These are phyloP conservation scores for Phalloptychus januarius DNA, from an alignment of 2,797 vertebrate genomes.

Conservation along the genomic window DNA sequence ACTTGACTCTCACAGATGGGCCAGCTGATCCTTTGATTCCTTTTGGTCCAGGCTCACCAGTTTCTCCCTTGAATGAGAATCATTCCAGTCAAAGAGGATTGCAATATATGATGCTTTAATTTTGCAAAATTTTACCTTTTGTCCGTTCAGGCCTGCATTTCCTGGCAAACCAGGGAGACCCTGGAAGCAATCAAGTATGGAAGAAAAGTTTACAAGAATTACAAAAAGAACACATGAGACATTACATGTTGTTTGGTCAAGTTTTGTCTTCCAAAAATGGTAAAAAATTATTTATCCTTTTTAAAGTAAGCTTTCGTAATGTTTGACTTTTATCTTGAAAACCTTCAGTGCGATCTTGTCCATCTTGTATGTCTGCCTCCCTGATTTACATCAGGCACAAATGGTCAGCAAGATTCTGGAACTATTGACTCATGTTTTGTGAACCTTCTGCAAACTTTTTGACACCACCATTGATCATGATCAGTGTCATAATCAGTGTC, in stretches of 20 bases:
- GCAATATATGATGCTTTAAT: background rate
- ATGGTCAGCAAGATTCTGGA: slow-evolving; percentile 62
- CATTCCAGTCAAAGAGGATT: slow-evolving; percentile 15
- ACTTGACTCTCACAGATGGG: slow-evolving; percentile 79
- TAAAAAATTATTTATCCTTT: background rate
- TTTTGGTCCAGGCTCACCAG: slow-evolving; percentile 83
- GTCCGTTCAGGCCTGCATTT: slow-evolving; percentile 84
- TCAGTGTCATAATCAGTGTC: slow-evolving; percentile 47
- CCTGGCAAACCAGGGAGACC: slow-evolving; percentile 92
- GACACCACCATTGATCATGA: slow-evolving; percentile 57
- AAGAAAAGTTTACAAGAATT: background rate
- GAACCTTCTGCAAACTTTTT: slow-evolving; percentile 55
- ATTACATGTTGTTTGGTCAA: background rate
- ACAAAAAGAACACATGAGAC: background rate
- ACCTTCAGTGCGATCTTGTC: slow-evolving; percentile 44
- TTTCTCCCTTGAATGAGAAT: slow-evolving; percentile 85
- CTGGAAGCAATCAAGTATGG: slow-evolving; percentile 67
- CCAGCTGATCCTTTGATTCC: slow-evolving; percentile 87
- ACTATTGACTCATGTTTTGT: slow-evolving; percentile 73
- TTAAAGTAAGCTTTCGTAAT: background rate
- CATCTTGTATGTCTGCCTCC: slow-evolving; percentile 29
- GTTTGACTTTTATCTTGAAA: slow-evolving; percentile 34
- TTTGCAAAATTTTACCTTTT: slow-evolving; percentile 78
- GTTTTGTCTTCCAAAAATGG: background rate
- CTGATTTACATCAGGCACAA: slow-evolving; percentile 51